Evolutionary conservation across 1,140 invertebrate genomes (phyloP), one percentile per base, ranked within the genome.

Genomic region (Eufriesea mexicana): DNA sequence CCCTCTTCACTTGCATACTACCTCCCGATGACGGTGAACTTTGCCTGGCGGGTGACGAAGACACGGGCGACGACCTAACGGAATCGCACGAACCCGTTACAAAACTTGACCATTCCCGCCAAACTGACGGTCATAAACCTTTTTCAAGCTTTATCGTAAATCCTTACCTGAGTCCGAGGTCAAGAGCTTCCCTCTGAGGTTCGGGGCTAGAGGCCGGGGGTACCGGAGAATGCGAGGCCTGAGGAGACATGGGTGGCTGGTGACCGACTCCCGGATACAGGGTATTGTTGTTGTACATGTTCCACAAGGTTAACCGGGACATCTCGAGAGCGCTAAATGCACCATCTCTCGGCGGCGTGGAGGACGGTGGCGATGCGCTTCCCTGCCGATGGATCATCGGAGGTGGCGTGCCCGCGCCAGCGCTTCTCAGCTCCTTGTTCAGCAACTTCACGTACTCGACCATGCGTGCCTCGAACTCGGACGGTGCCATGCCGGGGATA

Each of bases 301-400:
- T 97, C 97, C 97, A 98, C 2, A 98, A 93, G 0, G 97, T 97
- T 73, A 98, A 95, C 55, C 97, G 95, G 0, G 96, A 96, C 93
- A 97, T 95, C 85, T 97, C 97, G 18, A 97, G 92, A 8, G 96
- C 96, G 77, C 95, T 96, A 51, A 97, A 92, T 0, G 96, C 95
- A 0, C 90, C 88, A 35, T 95, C 95, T 23, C 94, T 94, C 9
- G 95, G 95, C 18, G 95, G 94, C 45, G 94, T 91, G 12, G 94
- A 94, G 5, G 95, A 92, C 16, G 96, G 96, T 49, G 96, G 96
- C 18, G 96, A 95, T 12, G 94, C 86, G 86, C 93, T 96, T 79
- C 94, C 95, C 91, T 92, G 96, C 87, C 89, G 94, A 86, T 84
- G 95, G 49, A 91, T 88, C 78, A 92, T 88, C 10, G 91, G 86